A percentile compares a stretch with the other conserved stretches of the same genome.
Evolutionary conservation across 2,797 vertebrate genomes (phyloP).

Genomic region (Antrozous pallidus): DNA sequence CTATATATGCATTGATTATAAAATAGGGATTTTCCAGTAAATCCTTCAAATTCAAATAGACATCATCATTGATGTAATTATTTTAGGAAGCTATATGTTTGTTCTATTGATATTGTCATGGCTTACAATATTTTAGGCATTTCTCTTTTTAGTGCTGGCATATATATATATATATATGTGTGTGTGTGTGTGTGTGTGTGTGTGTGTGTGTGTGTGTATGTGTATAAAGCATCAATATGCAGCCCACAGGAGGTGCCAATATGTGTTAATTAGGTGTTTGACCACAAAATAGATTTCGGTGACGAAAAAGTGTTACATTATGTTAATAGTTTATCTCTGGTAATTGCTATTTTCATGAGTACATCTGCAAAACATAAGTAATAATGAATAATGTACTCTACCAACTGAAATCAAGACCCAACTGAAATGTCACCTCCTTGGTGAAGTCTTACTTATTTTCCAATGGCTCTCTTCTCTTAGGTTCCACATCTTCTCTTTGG

Average conservation of each 20-base stretch:
- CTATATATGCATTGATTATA: not conserved
- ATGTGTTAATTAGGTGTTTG: not conserved
- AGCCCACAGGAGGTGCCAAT: not conserved
- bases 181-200: no score
- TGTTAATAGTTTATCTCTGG: not conserved
- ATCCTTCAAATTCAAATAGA: not conserved
- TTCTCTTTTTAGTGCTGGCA: not conserved
- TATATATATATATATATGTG: not conserved
- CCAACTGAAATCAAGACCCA: not conserved
- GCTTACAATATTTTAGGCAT: conserved; percentile 26
- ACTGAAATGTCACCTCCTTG: not conserved
- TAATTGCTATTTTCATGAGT: not conserved
- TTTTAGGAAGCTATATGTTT: not conserved
- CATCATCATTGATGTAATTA: not conserved
- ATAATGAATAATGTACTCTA: not conserved
- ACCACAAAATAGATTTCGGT: not conserved
- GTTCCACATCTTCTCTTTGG: not conserved
- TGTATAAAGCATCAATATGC: conserved; percentile 20
- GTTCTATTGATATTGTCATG: not conserved
- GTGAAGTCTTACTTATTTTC: conserved; percentile 2
- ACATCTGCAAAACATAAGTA: not conserved
- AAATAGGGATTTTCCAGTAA: not conserved
- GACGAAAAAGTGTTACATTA: not conserved
- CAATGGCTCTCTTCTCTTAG: not conserved
- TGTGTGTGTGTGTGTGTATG: no score